Conservation (phyloP, 1,140 invertebrate genomes). For the Drosophila bocqueti region DNA sequence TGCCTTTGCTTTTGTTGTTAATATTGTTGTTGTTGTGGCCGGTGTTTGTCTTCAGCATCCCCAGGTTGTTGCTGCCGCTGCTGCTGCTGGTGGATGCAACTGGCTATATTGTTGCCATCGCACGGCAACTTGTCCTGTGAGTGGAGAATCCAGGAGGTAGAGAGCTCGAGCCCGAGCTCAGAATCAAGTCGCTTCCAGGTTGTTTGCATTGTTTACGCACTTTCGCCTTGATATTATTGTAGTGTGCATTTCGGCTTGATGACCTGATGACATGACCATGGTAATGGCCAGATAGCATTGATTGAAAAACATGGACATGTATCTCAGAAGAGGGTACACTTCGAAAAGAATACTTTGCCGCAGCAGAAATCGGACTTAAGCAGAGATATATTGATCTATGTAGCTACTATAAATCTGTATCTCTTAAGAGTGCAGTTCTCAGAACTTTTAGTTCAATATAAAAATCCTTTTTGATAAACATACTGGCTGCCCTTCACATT, state of each 20-base stretch:
- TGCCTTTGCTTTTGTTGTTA: slow-evolving; percentile 32
- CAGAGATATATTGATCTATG: neutral
- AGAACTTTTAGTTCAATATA: neutral
- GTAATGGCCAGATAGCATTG: slow-evolving; percentile 35
- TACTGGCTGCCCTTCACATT: neutral
- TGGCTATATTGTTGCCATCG: slow-evolving; percentile 24
- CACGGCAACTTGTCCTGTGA: slow-evolving; percentile 16
- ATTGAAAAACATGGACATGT: neutral
- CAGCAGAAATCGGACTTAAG: neutral
- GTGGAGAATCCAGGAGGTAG: slow-evolving; percentile 17
- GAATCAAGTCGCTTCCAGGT: slow-evolving; percentile 57
- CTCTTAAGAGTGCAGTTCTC: neutral
- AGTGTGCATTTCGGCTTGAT: slow-evolving; percentile 65
- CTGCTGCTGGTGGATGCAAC: neutral
- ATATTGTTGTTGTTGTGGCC: slow-evolving; percentile 23
- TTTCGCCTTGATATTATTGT: slow-evolving; percentile 83
- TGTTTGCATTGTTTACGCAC: slow-evolving; percentile 83
- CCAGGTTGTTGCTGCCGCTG: slow-evolving; percentile 18
- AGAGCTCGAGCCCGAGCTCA: slow-evolving; percentile 5
- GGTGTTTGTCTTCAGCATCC: slow-evolving; percentile 23
- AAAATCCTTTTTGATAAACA: too few species aligned
- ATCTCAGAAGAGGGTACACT: neutral
- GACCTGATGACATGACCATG: slow-evolving; percentile 24
- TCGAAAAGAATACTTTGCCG: too few species aligned
- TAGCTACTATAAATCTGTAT: neutral